These are phyloP conservation scores for Acinonyx jubatus DNA, from an alignment of 2,113 vertebrate genomes.

Conservation along the genomic window DNA sequence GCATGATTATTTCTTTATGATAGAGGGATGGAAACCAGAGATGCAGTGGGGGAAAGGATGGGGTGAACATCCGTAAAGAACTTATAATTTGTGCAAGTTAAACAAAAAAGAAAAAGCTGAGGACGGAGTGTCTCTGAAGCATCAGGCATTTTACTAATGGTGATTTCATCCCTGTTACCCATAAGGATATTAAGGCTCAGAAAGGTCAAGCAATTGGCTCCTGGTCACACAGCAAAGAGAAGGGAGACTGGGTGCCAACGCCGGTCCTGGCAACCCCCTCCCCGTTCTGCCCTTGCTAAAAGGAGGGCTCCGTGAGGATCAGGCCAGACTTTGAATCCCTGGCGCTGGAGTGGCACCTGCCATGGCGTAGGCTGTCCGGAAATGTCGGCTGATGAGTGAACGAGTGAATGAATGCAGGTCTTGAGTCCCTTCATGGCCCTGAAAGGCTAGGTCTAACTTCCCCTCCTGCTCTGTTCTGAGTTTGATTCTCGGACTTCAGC, in stretches of 20 bases:
- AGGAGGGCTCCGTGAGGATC: neutral
- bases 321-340: neutral
- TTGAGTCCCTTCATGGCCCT: neutral
- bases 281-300: neutral
- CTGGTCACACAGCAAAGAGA: neutral
- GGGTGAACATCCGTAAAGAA: too few relatives aligned
- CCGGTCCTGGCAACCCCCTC: too few relatives aligned
- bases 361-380: accelerated
- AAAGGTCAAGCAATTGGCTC: neutral
- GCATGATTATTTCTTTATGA: accelerated
- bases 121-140: neutral
- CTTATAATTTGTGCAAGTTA: neutral
- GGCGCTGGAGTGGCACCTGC: neutral
- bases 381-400: neutral
- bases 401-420: neutral
- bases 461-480: conserved; percentile 46
- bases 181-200: neutral
- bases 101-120: neutral
- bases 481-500: neutral
- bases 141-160: neutral
- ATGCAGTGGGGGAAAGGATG: accelerated
- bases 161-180: neutral
- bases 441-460: neutral
- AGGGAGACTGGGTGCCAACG: neutral
- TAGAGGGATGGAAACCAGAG: neutral